phyloP scores from a whole-genome alignment of 2,113 vertebrate genomes.

The Ophiodon elongatus region DNA sequence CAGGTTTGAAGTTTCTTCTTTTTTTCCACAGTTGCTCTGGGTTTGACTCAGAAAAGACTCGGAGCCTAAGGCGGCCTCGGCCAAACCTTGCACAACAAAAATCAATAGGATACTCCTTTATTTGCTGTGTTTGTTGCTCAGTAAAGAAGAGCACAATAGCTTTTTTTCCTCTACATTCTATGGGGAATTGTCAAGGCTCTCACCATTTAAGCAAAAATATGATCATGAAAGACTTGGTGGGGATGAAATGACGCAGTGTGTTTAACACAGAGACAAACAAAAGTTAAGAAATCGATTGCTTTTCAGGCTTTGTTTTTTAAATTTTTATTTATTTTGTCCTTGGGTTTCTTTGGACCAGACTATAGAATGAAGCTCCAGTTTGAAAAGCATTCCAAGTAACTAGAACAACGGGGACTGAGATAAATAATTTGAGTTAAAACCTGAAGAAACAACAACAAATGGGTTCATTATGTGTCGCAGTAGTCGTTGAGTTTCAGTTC shows the following conservation, averaged over 20 bases:
- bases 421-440: background rate
- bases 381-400: background rate
- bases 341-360: background rate
- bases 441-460: background rate
- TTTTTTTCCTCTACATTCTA: conserved; percentile 9
- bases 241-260: background rate
- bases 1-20: conserved; percentile 15
- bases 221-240: conserved; percentile 14
- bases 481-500: background rate
- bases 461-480: background rate
- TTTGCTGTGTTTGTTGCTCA: conserved; percentile 40
- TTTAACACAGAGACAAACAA: background rate
- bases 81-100: conserved; percentile 43
- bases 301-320: conserved; percentile 3
- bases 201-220: conserved; percentile 19
- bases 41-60: conserved; percentile 61
- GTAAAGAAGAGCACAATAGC: conserved; percentile 30
- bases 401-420: background rate
- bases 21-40: conserved; percentile 18
- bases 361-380: background rate
- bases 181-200: background rate
- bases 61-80: conserved; percentile 41
- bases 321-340: background rate
- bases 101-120: conserved; percentile 60
- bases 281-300: background rate